Percentiles rank a stretch among this genome's conserved stretches.
These are phyloP conservation scores for Molossus molossus DNA, from an alignment of 2,797 vertebrate genomes.

Conservation along the genomic window DNA sequence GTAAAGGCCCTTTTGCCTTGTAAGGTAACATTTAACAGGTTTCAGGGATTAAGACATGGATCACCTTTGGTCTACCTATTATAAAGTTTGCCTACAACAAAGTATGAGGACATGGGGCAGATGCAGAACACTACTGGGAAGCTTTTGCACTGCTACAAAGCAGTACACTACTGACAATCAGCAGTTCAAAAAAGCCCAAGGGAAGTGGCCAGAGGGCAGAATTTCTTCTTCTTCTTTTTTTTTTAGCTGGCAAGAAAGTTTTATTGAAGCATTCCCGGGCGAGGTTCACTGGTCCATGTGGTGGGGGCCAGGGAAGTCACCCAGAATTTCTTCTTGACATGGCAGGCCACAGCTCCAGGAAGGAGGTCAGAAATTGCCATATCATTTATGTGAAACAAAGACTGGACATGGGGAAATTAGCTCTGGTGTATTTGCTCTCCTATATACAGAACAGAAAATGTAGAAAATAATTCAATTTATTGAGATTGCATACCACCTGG, in stretches of 20 bases:
- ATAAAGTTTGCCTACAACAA: not conserved
- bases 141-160: not conserved
- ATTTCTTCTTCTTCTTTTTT: not conserved
- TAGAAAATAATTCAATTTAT: constrained; percentile 37
- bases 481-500: not conserved
- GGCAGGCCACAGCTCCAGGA: not conserved
- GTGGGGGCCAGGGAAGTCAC: too few species aligned
- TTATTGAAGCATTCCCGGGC: too few species aligned
- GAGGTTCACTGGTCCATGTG: too few species aligned
- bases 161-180: constrained; percentile 9
- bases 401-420: not conserved
- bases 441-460: constrained; percentile 20
- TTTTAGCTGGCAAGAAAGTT: too few species aligned
- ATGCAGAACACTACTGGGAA: not conserved
- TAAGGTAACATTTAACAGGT: constrained; percentile 27
- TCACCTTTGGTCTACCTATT: not conserved
- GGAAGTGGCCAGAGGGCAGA: constrained; percentile 13
- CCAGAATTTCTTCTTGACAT: constrained; percentile 36
- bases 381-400: constrained; percentile 50
- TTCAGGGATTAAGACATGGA: not conserved
- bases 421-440: not conserved
- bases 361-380: not conserved
- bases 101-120: not conserved
- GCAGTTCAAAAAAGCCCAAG: constrained; percentile 9
- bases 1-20: not conserved